Evolutionary conservation across 2,888 invertebrate species (phyloP).

Genomic region (Synanthedon tipuliformis): DNA sequence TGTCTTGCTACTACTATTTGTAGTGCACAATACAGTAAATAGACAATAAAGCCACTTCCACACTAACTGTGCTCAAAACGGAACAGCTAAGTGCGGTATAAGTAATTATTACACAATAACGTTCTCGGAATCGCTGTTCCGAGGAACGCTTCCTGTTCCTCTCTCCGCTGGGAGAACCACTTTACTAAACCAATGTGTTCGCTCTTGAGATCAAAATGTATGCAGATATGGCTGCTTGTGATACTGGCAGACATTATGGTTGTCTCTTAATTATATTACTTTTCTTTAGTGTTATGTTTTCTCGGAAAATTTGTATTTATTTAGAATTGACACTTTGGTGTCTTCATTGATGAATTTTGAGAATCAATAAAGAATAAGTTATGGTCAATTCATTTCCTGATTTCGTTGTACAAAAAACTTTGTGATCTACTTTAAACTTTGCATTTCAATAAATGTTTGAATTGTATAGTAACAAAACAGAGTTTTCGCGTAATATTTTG

Average conservation of each 20-base stretch:
- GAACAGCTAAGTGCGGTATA: slow-evolving; percentile 41
- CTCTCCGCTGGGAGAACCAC: slow-evolving; percentile 6
- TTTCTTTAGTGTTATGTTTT: too few species aligned
- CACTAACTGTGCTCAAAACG: slow-evolving; percentile 20
- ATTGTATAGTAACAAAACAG: too few species aligned
- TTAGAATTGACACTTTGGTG: too few species aligned
- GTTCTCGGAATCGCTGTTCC: slow-evolving; percentile 45
- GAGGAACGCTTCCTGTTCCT: slow-evolving; percentile 33
- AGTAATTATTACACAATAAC: slow-evolving; percentile 62
- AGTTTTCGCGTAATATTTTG: too few species aligned
- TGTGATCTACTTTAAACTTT: too few species aligned
- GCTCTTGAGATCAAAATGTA: slow-evolving; percentile 2
- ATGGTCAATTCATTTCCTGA: too few species aligned
- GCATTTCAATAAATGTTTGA: too few species aligned
- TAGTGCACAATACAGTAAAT: background rate
- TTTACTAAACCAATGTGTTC: slow-evolving; percentile 4
- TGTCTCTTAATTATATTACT: background rate
- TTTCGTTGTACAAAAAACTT: too few species aligned
- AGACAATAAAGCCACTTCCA: slow-evolving; percentile 15
- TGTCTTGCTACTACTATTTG: too few species aligned
- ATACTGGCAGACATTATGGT: background rate
- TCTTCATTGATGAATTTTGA: too few species aligned
- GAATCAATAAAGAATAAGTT: too few species aligned
- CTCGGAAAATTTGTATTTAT: too few species aligned
- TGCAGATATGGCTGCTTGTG: background rate